Evolutionary conservation across 2,113 vertebrate genomes (phyloP), one percentile per base, ranked within the genome.

Genomic region (Rhabdornis inornatus): DNA sequence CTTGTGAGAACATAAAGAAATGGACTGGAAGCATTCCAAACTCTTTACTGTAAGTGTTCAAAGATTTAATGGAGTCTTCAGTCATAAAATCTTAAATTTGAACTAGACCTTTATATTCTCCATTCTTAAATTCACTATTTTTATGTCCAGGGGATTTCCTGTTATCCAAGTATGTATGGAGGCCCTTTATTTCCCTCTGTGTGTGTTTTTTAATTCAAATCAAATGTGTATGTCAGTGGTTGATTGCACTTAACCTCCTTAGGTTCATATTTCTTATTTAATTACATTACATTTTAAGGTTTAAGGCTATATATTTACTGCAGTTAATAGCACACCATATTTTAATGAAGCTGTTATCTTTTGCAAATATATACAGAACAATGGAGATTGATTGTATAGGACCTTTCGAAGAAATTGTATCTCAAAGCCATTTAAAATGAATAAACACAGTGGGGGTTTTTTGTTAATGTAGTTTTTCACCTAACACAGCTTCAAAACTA

Each of bases 81-180:
- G 94, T 93, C 96, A 95, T 96, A 97, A 97, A 97, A 95, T 95
- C 95, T 97, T 97, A 97, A 95, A 97, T 97, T 97, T 97, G 95
- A 96, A 87, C 94, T 95, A 93, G 97, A 92, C 95, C 87, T 95
- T 83, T 76, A 60, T 49, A 94, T 89, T 96, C 93, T 81, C 83
- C 70, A 56, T 95, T 96, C 96, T 95, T 96, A 94, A 95, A 95
- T 94, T 96, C 76, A 91, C 92, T 86, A 33, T 94, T 97, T 97
- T 95, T 96, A 97, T 79, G 88, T 97, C 85, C 87, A 89, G 88
- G 92, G 95, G 94, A 95, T 98, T 98, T 97, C 95, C 95, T 97
- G 88, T 96, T 97, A 95, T 97, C 96, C 57, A 39, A 87, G 91
- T 86, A 93, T 87, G 79, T 94, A 80, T 4, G 86, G 96, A 96